phyloP scores from a whole-genome alignment of 2,797 vertebrate genomes.

The Alca torda region DNA sequence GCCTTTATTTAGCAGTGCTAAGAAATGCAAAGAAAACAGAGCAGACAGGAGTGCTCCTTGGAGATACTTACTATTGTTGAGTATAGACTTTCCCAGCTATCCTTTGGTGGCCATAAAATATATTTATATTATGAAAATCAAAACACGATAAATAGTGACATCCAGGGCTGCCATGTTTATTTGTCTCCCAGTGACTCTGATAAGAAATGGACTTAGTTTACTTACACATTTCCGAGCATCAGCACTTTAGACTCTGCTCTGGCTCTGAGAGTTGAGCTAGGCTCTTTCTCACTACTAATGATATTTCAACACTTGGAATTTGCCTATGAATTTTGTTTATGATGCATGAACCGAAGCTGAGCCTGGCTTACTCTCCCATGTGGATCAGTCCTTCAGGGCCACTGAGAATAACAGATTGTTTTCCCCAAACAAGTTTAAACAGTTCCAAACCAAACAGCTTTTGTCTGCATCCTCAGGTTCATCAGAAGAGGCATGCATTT shows the following conservation, averaged over 20 bases:
- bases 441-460: slow-evolving; percentile 39
- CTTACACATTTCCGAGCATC: not conserved
- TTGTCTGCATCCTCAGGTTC: slow-evolving; percentile 9
- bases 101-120: slow-evolving; percentile 49
- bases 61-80: slow-evolving; percentile 43
- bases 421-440: not conserved
- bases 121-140: slow-evolving; percentile 40
- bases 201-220: slow-evolving; percentile 26
- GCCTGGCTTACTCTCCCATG: slow-evolving; percentile 11
- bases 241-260: slow-evolving; percentile 31
- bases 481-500: not conserved
- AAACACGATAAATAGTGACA: slow-evolving; percentile 17
- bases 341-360: not conserved
- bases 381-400: not conserved
- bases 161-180: slow-evolving; percentile 51
- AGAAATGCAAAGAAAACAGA: slow-evolving; percentile 44
- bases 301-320: slow-evolving; percentile 34
- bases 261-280: slow-evolving; percentile 13
- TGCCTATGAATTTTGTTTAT: slow-evolving; percentile 50
- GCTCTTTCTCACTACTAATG: slow-evolving; percentile 43
- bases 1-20: slow-evolving; percentile 52
- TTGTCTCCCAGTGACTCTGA: slow-evolving; percentile 43
- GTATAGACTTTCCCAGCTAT: slow-evolving; percentile 53
- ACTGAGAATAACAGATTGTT: not conserved
- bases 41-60: slow-evolving; percentile 28